Base-by-base conservation (phyloP, 1,140 invertebrate genomes). In the Aleiodes sp. region DNA sequence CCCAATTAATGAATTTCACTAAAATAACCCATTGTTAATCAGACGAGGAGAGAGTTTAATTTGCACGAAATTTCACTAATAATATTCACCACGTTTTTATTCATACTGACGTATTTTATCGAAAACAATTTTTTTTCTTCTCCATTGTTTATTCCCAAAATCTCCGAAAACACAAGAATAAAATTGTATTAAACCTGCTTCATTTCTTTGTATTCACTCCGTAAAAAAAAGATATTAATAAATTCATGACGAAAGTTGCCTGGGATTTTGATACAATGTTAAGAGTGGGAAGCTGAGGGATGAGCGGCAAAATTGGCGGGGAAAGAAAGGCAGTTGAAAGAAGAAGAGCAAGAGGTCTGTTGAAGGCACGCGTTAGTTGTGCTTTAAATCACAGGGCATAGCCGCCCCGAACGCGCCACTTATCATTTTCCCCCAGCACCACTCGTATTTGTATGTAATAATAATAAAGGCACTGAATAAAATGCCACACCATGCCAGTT, bases 351-450 rank as follows among this genome's bases (percentile, higher is more conserved):
- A 19, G 41, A 24, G 19, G 16, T 52, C 19, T 29, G 64, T 57
- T 39, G 46, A 66, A 66, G 21, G 64, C 64, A 56, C 46, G 64
- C 33, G 64, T 66, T 57, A 65, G 28, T 66, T 14, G 64, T 37
- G 64, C 29, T 31, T 66, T 66, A 57, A 66, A 66, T 66, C 64
- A 66, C 46, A 66, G 64, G 29, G 64, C 46, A 65, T 57, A 24
- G 64, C 64, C 41, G 63, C 29, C 21, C 21, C 33, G 52, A 66
- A 66, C 31, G 31, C 46, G 26, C 46, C 43, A 66, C 46, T 66
- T 66, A 66, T 65, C 63, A 65, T 65, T 65, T 65, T 8, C 63
- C 12, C n/a, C n/a, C n/a, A n/a, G n/a, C 43, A 56, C 9, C 41
- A 43, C 31, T 31, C 28, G 43, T 65, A 65, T 65, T 65, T 65